phyloP scores from a whole-genome alignment of 2,888 invertebrate species.

The Pseudococcus longispinus region DNA sequence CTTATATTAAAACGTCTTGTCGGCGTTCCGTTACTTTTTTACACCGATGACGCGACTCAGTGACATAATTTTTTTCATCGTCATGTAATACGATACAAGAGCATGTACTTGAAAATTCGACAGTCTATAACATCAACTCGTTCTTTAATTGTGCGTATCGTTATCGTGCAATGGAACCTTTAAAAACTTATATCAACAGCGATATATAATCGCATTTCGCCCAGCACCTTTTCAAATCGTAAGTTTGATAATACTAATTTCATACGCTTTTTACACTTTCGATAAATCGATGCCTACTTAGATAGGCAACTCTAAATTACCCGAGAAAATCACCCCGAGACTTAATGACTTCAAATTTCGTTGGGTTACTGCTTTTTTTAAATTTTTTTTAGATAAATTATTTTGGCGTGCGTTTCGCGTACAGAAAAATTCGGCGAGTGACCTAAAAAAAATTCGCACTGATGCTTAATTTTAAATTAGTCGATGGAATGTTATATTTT shows the following conservation, averaged over 20 bases:
- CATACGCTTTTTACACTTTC: neutral
- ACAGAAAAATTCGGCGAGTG: neutral
- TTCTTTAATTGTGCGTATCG: slow-evolving; percentile 29
- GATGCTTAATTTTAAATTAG: slow-evolving; percentile 28
- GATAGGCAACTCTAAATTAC: neutral
- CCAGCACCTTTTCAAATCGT: neutral
- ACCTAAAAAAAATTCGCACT: neutral
- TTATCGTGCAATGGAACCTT: neutral
- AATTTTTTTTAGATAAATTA: neutral
- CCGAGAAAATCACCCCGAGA: neutral
- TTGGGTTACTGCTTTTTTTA: neutral
- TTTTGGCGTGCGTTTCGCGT: neutral
- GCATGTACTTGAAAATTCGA: slow-evolving; percentile 38
- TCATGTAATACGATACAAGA: slow-evolving; percentile 46
- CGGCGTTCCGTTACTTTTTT: slow-evolving; percentile 33
- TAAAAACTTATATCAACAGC: neutral
- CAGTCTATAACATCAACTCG: neutral
- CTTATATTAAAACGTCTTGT: slow-evolving; percentile 52
- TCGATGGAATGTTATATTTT: slow-evolving; percentile 14
- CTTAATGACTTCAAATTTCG: neutral
- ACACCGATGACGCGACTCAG: slow-evolving; percentile 46
- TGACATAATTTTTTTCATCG: slow-evolving; percentile 51
- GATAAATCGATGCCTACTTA: neutral
- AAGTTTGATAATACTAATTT: slow-evolving; percentile 3
- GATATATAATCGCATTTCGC: neutral